phyloP scores from a whole-genome alignment of 2,888 invertebrate genomes.

The Lasioglossum calceatum region DNA sequence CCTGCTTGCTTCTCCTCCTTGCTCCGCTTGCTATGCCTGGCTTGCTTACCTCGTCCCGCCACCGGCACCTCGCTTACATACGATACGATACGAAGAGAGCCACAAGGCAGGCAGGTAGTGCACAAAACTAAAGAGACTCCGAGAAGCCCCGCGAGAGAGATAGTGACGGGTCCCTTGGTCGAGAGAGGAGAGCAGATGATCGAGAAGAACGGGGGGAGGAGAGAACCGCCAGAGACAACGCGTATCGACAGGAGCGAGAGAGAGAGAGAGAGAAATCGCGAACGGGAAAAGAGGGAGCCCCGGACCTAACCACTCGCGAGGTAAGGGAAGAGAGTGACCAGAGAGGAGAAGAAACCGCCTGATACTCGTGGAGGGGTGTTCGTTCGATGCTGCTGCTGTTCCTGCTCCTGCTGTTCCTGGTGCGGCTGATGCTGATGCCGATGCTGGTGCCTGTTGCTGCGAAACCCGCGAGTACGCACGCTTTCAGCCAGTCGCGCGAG shows the following conservation, averaged over 20 bases:
- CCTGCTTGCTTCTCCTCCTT: background rate
- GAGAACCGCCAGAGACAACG: conserved; percentile 3
- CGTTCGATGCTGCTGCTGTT: conserved; percentile 32
- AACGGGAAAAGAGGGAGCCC: conserved; percentile 59
- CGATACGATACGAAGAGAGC: conserved; percentile 75
- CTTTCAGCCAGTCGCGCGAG: conserved; percentile 64
- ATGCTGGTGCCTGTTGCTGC: conserved; percentile 68
- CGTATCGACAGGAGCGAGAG: conserved; percentile 60
- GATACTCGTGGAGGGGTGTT: conserved; percentile 69
- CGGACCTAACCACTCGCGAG: conserved; percentile 66
- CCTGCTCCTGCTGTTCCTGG: conserved; percentile 63
- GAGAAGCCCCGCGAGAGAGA: conserved; percentile 62
- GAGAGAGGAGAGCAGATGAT: conserved; percentile 60
- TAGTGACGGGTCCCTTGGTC: conserved; percentile 40
- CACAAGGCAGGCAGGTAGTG: conserved; percentile 81
- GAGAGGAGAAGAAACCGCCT: conserved; percentile 64
- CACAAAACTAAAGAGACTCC: conserved; percentile 79
- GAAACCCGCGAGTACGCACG: conserved; percentile 69
- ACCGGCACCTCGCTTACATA: conserved; percentile 76
- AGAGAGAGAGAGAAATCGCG: conserved; percentile 59
- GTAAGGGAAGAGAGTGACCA: conserved; percentile 66
- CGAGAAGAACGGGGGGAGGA: conserved; percentile 32
- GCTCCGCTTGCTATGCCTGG: background rate
- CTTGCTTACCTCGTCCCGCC: conserved; percentile 65
- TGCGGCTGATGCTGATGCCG: conserved; percentile 63